Conservation (phyloP, 92 coral and sea anemone species). For the Metridium senile region DNA sequence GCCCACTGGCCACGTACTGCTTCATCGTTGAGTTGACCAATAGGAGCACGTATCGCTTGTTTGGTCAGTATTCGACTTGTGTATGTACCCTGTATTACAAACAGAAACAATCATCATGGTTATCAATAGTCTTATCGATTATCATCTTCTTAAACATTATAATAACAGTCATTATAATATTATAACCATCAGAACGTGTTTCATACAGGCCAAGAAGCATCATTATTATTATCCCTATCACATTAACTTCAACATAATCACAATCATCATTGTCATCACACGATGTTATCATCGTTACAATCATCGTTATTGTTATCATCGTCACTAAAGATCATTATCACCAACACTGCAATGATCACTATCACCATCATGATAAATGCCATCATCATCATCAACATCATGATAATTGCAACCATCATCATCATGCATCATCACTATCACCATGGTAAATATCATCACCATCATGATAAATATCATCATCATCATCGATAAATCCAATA, state of each 20-base stretch:
- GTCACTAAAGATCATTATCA: not conserved
- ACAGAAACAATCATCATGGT: not conserved
- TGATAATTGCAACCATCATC: not conserved
- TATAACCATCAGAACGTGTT: too few species aligned
- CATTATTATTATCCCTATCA: not conserved
- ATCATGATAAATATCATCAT: not conserved
- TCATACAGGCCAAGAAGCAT: not conserved
- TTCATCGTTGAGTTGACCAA: constrained; percentile 85
- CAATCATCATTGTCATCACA: not conserved
- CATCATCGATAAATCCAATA: not conserved
- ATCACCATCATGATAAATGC: not conserved
- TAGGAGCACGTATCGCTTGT: constrained; percentile 75
- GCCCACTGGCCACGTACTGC: constrained; percentile 98
- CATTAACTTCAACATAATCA: not conserved
- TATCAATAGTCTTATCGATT: too few species aligned
- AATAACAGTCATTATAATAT: too few species aligned
- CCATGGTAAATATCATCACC: not conserved
- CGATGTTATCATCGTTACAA: not conserved
- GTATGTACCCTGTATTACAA: constrained; percentile 66
- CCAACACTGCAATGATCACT: not conserved
- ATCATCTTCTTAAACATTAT: too few species aligned
- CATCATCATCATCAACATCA: not conserved
- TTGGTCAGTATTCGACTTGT: constrained; percentile 90
- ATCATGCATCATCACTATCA: not conserved
- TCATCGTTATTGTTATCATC: not conserved